A percentile compares a stretch with the other conserved stretches of the same genome.
These are phyloP conservation scores for Leptodactylus fuscus DNA, from an alignment of 2,113 vertebrate genomes.

Conservation along the genomic window DNA sequence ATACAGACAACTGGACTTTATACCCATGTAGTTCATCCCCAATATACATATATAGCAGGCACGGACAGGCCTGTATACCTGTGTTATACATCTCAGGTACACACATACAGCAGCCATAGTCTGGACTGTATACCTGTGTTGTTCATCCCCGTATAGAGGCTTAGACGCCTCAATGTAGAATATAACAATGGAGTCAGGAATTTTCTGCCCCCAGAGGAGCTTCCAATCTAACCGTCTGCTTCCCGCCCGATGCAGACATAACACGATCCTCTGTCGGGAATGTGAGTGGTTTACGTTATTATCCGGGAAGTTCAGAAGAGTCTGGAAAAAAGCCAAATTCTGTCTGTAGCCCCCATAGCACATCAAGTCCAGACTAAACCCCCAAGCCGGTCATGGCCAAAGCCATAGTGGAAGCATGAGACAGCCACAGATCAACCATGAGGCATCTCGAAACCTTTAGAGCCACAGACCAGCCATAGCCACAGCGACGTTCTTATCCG, in stretches of 20 bases:
- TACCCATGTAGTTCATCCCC: background rate
- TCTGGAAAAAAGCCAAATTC: background rate
- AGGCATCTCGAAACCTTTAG: background rate
- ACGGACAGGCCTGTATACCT: background rate
- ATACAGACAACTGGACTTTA: background rate
- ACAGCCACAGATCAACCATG: background rate
- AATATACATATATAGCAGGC: background rate
- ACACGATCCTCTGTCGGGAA: background rate
- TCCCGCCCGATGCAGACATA: background rate
- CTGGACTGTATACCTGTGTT: background rate
- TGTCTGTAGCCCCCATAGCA: slow-evolving; percentile 1
- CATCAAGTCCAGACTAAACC: slow-evolving; percentile 12
- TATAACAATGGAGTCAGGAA: background rate
- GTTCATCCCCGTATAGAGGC: background rate
- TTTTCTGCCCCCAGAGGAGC: background rate
- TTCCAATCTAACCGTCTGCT: background rate
- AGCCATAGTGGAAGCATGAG: background rate
- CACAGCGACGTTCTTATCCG: too few species aligned
- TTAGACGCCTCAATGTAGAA: background rate
- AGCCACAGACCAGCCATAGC: background rate
- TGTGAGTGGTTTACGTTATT: background rate
- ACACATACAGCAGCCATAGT: too few species aligned
- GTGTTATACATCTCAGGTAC: background rate
- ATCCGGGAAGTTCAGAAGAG: background rate
- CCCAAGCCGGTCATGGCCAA: background rate